Base-by-base conservation (phyloP, 2,113 vertebrate species). In the Typhlomys cinereus region DNA sequence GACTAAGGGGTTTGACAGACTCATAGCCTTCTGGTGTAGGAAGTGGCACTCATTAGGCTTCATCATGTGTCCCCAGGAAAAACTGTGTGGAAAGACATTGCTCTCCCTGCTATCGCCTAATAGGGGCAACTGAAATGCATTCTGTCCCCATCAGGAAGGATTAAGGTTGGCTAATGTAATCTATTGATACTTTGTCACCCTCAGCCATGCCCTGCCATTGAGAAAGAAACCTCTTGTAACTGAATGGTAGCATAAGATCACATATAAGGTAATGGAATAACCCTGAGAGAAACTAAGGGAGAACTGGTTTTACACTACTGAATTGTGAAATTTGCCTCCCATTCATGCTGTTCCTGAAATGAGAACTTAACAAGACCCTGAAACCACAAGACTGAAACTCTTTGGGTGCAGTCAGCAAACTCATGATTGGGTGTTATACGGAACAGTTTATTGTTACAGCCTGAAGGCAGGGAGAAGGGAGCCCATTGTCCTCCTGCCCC, bases 281-380 rank as follows among this genome's bases (percentile, higher is more conserved):
- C 64, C 87, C 29, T 31, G 2, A 21, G 62, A 57, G 81, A 81
- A 64, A 83, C 93, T 61, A 25, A 85, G 81, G 84, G 25, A 85
- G 94, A 89, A 85, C 83, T 10, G 25, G 52, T 29, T 93, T 44
- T 74, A 62, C 48, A 13, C 27, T 34, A 0, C 76, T 66, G 57
- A 81, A 52, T 95, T 97, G 94, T 96, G 95, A 97, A 97, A 96
- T 76, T 88, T 29, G 54, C 88, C 89, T 88, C 17, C 89, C 92
- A 88, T 97, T 97, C 94, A 90, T 80, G 59, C 75, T 81, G 85
- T 97, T 97, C 71, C 89, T 95, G 95, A 97, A 97, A 96, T 70
- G 82, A 86, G 92, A 96, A 94, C 93, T 94, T 84, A 52, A 89
- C 78, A 88, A 87, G 94, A 86, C 94, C 67, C 83, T 3, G 29